Base-by-base conservation (phyloP, 2,113 vertebrate species). In the Zingel zingel region DNA sequence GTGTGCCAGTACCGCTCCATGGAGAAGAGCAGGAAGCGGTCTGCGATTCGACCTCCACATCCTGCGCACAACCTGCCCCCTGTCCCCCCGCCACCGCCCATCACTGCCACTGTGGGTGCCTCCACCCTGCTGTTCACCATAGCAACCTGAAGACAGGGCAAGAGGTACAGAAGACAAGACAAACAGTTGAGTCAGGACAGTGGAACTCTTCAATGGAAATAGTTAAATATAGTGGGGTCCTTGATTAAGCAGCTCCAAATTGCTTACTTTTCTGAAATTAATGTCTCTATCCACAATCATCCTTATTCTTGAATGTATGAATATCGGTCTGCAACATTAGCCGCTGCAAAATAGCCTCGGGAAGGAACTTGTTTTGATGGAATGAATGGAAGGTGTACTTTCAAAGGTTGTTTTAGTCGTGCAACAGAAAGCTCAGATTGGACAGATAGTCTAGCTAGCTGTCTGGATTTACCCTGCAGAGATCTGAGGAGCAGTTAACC, bases 1-100 rank as follows among this genome's bases (percentile, higher is more conserved):
- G 95, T 96, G 93, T 96, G 96, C 96, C 96, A 96, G 85, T 96
- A 96, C 1, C 93, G 94, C 50, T 96, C 96, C 95, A 96, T 96
- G 66, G 96, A 96, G 89, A 96, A 96, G 43, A 96, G 95, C 78
- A 96, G 92, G 92, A 96, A 96, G 65, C 96, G 95, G 82, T 96
- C 96, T 0, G 88, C 86, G 16, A 96, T 96, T 12, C 94, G 93
- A 47, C 93, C 94, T 45, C 96, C 95, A 1, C 96, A 96, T 66
- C 95, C 96, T 0, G 95, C 95, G 1, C 96, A 96, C 9, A 89
- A 86, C 79, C 94, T 87, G 59, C 85, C 86, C 0, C 74, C 79
- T 4, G 87, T 53, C 18, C 72, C 88, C 0, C 85, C 71, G 8
- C 90, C 84, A 2, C 91, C 86, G 33, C 94, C 94, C 64, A 93